Evolutionary conservation across 2,797 vertebrate species (phyloP), one percentile per base, ranked within the genome.

Genomic region (Pyrocephalus nanus): DNA sequence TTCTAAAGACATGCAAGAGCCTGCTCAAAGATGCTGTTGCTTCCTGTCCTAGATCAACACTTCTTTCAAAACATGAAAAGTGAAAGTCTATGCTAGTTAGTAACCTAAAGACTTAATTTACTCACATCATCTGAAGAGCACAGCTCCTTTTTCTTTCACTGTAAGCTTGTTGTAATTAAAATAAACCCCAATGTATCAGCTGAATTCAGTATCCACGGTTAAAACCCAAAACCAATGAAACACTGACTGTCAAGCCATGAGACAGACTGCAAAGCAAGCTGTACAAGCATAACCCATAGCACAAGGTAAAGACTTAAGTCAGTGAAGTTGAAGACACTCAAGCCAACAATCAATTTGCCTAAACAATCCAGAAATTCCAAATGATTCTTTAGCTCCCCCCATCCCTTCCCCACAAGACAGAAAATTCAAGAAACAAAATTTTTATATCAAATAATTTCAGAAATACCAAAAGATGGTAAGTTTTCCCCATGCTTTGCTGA

Each of bases 11-110:
- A 57, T n/a, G 18, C 40, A 60, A 84, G 30, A 90, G 47, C 22
- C 60, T 84, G 38, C 50, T 86, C 43, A n/a, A 71, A 83, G 21
- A 78, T 48, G 47, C 48, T 86, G 25, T 6, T 81, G 79, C 58
- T 91, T 81, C 55, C 67, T 85, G 38, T 50, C 67, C 60, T 43
- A 60, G n/a, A 66, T 88, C 70, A 64, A 73, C 73, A 84, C 82
- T 77, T 92, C 88, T 79, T 86, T 51, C 9, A 86, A 76, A 92
- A 75, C 36, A 12, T 19, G 3, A 2, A 70, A 55, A 48, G 45
- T 26, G 19, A 42, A 54, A 73, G 62, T 70, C 71, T 50, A 21
- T 12, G 43, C 11, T 54, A 58, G 18, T 62, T 69, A 64, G 25
- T 42, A 86, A 76, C 34, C 29, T 79, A 27, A 53, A 65, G 77